A percentile compares a stretch with the other conserved stretches of the same genome.
Evolutionary conservation across 1,140 invertebrate species (phyloP).

Genomic region (Spodoptera litura): DNA sequence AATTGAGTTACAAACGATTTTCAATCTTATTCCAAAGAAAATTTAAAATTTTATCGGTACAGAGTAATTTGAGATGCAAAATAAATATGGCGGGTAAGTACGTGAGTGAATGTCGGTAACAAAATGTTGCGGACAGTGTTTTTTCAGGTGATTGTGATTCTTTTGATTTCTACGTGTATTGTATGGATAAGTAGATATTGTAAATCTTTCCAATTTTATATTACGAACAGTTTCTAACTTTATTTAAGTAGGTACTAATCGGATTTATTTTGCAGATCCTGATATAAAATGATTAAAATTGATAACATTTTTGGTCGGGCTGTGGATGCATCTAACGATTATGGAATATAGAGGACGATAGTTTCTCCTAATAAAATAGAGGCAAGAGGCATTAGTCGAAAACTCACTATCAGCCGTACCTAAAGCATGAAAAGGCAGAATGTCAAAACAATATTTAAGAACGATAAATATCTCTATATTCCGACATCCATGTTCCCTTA

Average conservation of each 20-base stretch:
- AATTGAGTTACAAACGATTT: conserved; percentile 44
- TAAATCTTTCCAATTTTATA: background rate
- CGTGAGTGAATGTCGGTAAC: conserved; percentile 37
- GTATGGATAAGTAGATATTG: background rate
- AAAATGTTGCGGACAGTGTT: conserved; percentile 33
- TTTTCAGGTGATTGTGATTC: conserved; percentile 30
- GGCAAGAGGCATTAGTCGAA: background rate
- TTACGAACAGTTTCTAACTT: background rate
- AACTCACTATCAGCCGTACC: background rate
- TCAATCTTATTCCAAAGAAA: conserved; percentile 51
- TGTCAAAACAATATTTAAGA: no score
- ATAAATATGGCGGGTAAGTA: conserved; percentile 36
- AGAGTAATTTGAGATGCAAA: conserved; percentile 59
- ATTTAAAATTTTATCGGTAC: conserved; percentile 48
- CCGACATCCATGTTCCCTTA: background rate
- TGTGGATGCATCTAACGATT: no score
- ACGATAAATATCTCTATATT: background rate
- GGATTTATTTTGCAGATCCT: background rate
- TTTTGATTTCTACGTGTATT: conserved; percentile 13
- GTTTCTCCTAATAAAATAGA: no score
- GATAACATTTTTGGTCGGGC: no score
- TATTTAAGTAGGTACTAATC: background rate
- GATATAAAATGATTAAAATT: no score
- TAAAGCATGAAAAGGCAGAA: no score
- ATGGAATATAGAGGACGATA: no score